A percentile compares a stretch with the other conserved stretches of the same genome.
phyloP scores from a whole-genome alignment of 37 sponge, comb jelly and placozoan species.

The Crambe crambe region DNA sequence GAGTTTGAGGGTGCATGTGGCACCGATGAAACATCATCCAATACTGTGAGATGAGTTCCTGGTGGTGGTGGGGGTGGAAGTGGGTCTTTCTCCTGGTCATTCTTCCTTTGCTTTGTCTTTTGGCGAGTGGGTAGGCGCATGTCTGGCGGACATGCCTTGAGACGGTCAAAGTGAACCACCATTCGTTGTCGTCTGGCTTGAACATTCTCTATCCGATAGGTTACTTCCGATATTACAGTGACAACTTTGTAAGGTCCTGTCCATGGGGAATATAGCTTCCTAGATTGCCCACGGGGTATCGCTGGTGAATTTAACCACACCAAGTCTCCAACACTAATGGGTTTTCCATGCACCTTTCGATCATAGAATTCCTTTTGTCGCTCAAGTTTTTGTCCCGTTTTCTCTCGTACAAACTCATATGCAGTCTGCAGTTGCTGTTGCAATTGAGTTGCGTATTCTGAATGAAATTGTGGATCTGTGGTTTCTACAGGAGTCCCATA shows the following conservation, averaged over 20 bases:
- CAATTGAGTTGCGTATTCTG: not conserved
- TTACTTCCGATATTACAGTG: not conserved
- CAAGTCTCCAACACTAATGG: constrained; percentile 1
- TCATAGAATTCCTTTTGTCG: constrained; percentile 20
- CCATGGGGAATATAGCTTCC: constrained; percentile 33
- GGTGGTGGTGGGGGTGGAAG: too few species aligned
- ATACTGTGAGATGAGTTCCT: too few species aligned
- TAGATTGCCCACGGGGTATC: constrained; percentile 1
- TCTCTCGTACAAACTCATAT: constrained; percentile 1
- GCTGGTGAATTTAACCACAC: constrained; percentile 26
- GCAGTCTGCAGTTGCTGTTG: too few species aligned
- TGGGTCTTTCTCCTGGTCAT: too few species aligned
- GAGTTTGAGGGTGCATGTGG: too few species aligned
- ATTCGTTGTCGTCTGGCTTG: not conserved
- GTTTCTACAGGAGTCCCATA: constrained; percentile 11
- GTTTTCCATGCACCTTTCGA: constrained; percentile 17
- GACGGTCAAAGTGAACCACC: constrained; percentile 34
- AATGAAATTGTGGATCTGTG: too few species aligned
- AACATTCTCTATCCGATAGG: constrained; percentile 15
- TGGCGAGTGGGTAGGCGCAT: not conserved
- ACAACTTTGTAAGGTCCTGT: constrained; percentile 28
- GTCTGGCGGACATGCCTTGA: constrained; percentile 8
- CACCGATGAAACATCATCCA: too few species aligned
- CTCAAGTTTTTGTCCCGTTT: not conserved
- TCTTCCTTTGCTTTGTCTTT: too few species aligned